Percentiles rank a stretch among this genome's conserved stretches.
Conservation (phyloP, 2,888 invertebrate species). For the Synanthedon andrenaeformis region DNA sequence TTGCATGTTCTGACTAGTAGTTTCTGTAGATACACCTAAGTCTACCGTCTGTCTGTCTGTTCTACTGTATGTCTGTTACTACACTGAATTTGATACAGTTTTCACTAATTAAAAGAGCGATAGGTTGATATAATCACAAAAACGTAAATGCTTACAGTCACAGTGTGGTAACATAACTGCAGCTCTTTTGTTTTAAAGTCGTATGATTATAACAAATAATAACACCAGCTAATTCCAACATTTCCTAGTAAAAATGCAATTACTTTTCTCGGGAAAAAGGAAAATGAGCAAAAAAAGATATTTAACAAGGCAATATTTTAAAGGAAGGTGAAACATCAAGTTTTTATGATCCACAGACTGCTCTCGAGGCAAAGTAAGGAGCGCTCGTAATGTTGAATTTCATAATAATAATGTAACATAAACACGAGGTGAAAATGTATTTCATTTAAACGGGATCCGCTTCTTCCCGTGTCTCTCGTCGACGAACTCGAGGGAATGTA, state of each 20-base stretch:
- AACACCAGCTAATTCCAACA: slow-evolving; percentile 12
- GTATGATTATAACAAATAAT: neutral
- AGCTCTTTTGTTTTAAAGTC: too few species aligned
- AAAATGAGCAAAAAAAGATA: slow-evolving; percentile 14
- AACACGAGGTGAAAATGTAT: slow-evolving; percentile 23
- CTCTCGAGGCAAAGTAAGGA: slow-evolving; percentile 19
- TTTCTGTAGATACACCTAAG: too few species aligned
- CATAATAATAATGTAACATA: slow-evolving; percentile 27
- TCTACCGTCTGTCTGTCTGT: too few species aligned
- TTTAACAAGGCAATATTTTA: slow-evolving; percentile 13
- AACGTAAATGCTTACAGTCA: too few species aligned
- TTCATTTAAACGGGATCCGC: slow-evolving; percentile 3
- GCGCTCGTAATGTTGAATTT: slow-evolving; percentile 25
- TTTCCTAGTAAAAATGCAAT: slow-evolving; percentile 15
- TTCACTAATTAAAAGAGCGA: too few species aligned
- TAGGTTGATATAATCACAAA: too few species aligned
- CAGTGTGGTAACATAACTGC: too few species aligned
- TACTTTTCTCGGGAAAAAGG: slow-evolving; percentile 10
- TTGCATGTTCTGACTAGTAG: too few species aligned
- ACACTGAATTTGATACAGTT: too few species aligned
- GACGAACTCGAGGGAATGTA: neutral
- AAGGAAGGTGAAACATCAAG: slow-evolving; percentile 9
- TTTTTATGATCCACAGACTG: slow-evolving; percentile 16
- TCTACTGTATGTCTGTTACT: too few species aligned
- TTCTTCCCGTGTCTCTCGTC: neutral